Evolutionary conservation across 2,888 invertebrate genomes (phyloP).

Genomic region (Tipula vernalis): DNA sequence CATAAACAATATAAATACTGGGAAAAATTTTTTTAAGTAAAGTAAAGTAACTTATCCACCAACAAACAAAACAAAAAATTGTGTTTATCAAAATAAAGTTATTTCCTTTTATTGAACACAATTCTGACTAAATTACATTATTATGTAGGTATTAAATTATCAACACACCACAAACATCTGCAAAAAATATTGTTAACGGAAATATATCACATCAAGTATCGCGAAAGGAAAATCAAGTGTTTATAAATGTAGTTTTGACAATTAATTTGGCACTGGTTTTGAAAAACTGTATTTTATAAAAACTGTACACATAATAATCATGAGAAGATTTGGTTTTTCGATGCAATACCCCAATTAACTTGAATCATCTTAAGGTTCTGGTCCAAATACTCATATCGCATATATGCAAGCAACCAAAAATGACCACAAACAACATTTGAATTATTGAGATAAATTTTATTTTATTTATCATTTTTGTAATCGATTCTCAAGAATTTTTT

Average conservation of each 20-base stretch:
- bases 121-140: neutral
- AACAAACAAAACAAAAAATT: neutral
- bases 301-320: neutral
- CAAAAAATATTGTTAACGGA: neutral
- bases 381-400: neutral
- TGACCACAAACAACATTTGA: neutral
- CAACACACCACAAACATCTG: neutral
- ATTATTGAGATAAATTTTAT: neutral
- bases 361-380: neutral
- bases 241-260: neutral
- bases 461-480: neutral
- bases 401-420: neutral
- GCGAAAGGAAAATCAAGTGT: neutral
- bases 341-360: neutral
- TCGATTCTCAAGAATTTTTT: neutral
- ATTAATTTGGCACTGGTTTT: neutral
- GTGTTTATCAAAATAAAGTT: neutral
- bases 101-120: neutral
- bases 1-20: neutral
- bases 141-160: neutral
- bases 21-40: neutral
- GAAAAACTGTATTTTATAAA: neutral
- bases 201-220: neutral
- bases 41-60: neutral
- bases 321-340: neutral